Evolutionary conservation across 2,888 invertebrate genomes (phyloP), one percentile per base, ranked within the genome.

Genomic region (Scaptomyza cyrtandrae): DNA sequence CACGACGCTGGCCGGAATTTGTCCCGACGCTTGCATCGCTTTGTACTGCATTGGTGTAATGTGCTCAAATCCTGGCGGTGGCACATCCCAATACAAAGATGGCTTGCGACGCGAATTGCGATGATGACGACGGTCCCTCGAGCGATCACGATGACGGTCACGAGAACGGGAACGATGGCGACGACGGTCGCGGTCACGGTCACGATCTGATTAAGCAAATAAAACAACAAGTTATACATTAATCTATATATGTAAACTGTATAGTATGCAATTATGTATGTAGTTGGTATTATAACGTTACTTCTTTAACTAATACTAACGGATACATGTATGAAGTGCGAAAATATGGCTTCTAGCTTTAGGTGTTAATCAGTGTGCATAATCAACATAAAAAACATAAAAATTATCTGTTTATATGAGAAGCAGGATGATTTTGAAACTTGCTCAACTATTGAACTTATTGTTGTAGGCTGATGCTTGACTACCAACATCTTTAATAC

Each of bases 41-140:
- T 96, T 96, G 90, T 96, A 96, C 93, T 99, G 99, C 86, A 98
- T 93, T 11, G 99, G 99, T 13, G 98, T 97, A 83, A 99, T 98
- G 92, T 99, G 98, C 92, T 99, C 99, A 91, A 98, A 99, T 11
- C 99, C 99, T 14, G 97, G 97, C 45, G 99, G 99, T 11, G 99
- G 98, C n/a, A 99, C 97, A 95, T 99, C 99, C 99, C 99, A 99
- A 91, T 99, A 99, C 41, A 97, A 93, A 24, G 97, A 97, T 41
- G 96, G 96, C 93, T 97, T 97, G 88, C 97, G 95, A 75, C 98
- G 94, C 62, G 97, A 94, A 1, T 96, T 96, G 19, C 80, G 80
- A 46, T 84, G 93, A 86, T 84, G 79, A n/a, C 82, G 80, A 13
- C 88, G 89, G 31, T 88, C 78, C 60, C 84, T 61, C n/a, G 86